Percentiles rank a stretch among this genome's conserved stretches.
Conservation (phyloP, 2,797 vertebrate species). For the Allobates femoralis region DNA sequence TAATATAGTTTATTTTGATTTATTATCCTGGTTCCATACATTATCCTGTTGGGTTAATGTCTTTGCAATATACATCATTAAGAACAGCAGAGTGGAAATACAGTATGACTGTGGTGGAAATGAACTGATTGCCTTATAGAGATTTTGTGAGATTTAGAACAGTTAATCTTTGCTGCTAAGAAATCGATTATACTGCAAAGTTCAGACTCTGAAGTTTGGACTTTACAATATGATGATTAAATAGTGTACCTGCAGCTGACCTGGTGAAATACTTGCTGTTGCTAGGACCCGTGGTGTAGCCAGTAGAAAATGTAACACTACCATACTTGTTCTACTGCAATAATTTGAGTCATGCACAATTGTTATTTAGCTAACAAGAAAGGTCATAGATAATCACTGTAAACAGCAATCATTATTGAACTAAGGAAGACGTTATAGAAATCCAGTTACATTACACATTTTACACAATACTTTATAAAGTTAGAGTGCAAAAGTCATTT, state of each 20-base stretch:
- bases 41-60: background rate
- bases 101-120: background rate
- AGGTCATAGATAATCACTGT: background rate
- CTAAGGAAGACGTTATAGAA: background rate
- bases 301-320: background rate
- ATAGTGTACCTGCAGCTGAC: conserved; percentile 9
- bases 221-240: conserved; percentile 35
- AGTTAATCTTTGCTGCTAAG: conserved; percentile 38
- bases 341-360: background rate
- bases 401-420: background rate
- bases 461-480: background rate
- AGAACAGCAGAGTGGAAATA: background rate
- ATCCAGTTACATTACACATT: background rate
- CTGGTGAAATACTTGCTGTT: conserved; percentile 10
- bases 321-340: background rate
- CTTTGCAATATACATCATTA: background rate
- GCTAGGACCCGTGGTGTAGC: background rate
- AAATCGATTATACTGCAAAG: conserved; percentile 48
- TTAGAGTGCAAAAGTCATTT: too few species aligned
- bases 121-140: conserved; percentile 32
- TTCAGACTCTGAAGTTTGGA: conserved; percentile 31
- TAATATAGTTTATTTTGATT: background rate
- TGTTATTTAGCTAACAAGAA: background rate
- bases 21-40: background rate
- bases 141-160: conserved; percentile 40